Evolutionary conservation across 2,888 invertebrate species (phyloP), one percentile per base, ranked within the genome.

Genomic region (Linyphia triangularis): DNA sequence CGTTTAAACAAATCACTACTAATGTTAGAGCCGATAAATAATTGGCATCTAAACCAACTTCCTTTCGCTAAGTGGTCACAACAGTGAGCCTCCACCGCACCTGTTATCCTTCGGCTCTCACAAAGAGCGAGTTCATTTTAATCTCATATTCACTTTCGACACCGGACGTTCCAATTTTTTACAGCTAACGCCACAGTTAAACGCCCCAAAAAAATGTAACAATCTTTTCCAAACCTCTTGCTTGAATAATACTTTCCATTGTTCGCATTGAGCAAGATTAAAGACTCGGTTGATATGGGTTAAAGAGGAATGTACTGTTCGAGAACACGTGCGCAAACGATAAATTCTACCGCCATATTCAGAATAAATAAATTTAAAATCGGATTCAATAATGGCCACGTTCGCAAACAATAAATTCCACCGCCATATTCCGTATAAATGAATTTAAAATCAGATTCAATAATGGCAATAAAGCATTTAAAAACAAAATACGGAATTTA

Each of bases 151-250:
- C 81, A 81, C 81, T 81, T 81, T 70, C 81, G 57, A 59, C 59
- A 81, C 81, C 81, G 81, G 69, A 81, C 81, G 81, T 70, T 59
- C 81, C 70, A 69, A 33, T 81, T 75, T 51, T 57, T 69, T 69
- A 16, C 37, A 69, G 9, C 67, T n/a, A 22, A 65, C 59, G 24
- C 70, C n/a, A 26, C 19, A n/a, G 24, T 26, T 37, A 77, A 61
- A 61, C 77, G 63, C 26, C 43, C 63, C 59, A 37, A 63, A 73
- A 73, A 77, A 77, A 40, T 77, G 63, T 77, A 77, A 77, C 77
- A 77, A 77, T 63, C 61, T 77, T 22, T 28, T 73, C 19, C 43
- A 59, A 40, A 28, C 22, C 10, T 57, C 26, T 77, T 33, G 37
- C 37, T n/a, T 24, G 77, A 61, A 77, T 77, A 77, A 77, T 77